These are phyloP conservation scores for Pocillopora meandrina DNA, from an alignment of 92 coral and sea anemone species.

Conservation along the genomic window DNA sequence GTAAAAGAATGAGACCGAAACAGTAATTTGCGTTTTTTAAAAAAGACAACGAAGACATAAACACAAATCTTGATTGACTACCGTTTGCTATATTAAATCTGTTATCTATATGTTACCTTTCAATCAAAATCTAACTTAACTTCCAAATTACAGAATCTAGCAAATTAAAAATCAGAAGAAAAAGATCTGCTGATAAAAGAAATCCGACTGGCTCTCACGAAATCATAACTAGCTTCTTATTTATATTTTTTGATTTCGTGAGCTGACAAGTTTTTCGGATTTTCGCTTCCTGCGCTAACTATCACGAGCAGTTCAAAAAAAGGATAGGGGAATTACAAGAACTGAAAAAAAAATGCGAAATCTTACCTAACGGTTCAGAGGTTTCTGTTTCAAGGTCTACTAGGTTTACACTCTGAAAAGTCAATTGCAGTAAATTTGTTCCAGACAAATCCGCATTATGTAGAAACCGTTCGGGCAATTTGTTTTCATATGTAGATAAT, in stretches of 20 bases:
- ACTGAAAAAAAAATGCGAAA: background rate
- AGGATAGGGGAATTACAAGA: too few species aligned
- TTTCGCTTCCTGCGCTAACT: too few species aligned
- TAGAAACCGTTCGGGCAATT: slow-evolving; percentile 12
- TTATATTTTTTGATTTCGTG: too few species aligned
- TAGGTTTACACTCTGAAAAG: background rate
- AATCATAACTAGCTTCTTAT: too few species aligned
- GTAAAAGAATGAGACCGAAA: background rate
- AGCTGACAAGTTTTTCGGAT: too few species aligned
- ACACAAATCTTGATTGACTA: background rate
- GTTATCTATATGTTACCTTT: slow-evolving; percentile 1
- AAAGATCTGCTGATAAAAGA: background rate
- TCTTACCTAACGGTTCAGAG: background rate
- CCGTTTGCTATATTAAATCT: background rate
- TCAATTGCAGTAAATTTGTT: background rate
- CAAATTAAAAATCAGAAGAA: background rate
- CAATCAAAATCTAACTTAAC: background rate
- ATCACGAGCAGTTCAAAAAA: too few species aligned
- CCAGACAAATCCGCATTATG: slow-evolving; percentile 15
- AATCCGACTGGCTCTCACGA: too few species aligned
- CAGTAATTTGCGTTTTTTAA: background rate
- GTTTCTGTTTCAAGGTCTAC: background rate
- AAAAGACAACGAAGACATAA: background rate
- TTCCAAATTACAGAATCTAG: background rate
- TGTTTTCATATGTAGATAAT: slow-evolving; percentile 18